These are phyloP conservation scores for Crocodylus rhombifer DNA, from an alignment of 2,797 vertebrate genomes.

Conservation along the genomic window DNA sequence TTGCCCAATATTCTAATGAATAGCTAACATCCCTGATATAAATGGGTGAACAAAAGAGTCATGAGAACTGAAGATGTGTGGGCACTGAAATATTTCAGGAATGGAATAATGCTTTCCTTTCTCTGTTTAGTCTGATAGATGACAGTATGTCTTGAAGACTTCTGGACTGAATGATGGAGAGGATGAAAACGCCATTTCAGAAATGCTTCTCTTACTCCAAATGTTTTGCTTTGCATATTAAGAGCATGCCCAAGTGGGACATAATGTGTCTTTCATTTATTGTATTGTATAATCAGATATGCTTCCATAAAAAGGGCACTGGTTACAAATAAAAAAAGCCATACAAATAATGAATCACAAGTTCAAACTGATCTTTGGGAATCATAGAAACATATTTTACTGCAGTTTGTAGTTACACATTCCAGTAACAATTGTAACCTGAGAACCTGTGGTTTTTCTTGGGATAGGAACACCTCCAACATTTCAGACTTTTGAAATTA, in stretches of 20 bases:
- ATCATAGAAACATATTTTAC: slow-evolving; percentile 46
- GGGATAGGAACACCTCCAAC: slow-evolving; percentile 41
- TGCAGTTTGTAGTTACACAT: slow-evolving; percentile 53
- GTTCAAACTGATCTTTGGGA: slow-evolving; percentile 41
- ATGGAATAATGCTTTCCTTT: slow-evolving; percentile 67
- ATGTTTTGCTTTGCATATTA: slow-evolving; percentile 43
- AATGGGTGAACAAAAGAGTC: slow-evolving; percentile 72
- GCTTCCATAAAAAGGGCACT: background rate
- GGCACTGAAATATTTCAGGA: slow-evolving; percentile 76
- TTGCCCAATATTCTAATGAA: slow-evolving; percentile 73
- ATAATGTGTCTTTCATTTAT: slow-evolving; percentile 56
- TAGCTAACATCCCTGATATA: slow-evolving; percentile 68
- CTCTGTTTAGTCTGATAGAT: slow-evolving; percentile 68
- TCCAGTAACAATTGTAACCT: slow-evolving; percentile 57
- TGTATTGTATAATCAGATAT: slow-evolving; percentile 3
- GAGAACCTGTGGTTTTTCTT: slow-evolving; percentile 58
- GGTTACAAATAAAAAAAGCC: slow-evolving; percentile 16
- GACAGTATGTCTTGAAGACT: slow-evolving; percentile 46
- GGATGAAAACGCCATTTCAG: slow-evolving; percentile 62
- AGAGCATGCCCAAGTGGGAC: background rate
- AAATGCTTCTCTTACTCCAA: slow-evolving; percentile 51
- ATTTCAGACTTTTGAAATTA: background rate
- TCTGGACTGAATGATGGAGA: slow-evolving; percentile 49
- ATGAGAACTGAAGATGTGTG: slow-evolving; percentile 77
- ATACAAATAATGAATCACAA: slow-evolving; percentile 31